Evolutionary conservation across 2,113 vertebrate species (phyloP), one percentile per base, ranked within the genome.

Genomic region (Microcebus griseorufus): DNA sequence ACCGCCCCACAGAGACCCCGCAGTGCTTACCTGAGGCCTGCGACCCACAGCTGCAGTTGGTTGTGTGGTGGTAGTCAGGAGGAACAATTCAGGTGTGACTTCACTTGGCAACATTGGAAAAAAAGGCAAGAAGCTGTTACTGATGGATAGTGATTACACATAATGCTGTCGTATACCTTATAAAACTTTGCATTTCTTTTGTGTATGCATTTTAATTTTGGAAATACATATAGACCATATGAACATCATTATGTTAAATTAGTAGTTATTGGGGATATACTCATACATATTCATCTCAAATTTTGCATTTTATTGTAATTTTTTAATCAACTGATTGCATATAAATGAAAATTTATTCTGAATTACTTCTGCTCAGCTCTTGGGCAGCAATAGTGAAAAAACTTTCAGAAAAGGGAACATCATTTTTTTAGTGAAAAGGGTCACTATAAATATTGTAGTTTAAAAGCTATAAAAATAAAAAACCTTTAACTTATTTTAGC

Each of bases 291-390:
- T 45, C 42, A 55, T 25, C 23, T 87, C 65, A 72, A 53, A 25
- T 79, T 55, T 93, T 93, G 18, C 16, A 62, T 58, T 95, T 79
- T 51, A 91, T 14, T 92, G 17, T 82, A 75, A 39, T 88, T 12
- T 62, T 96, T 84, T 76, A 39, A 55, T 89, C 88, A 85, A 81
- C 16, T 58, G 76, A 23, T 42, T 89, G 16, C 14, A 20, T 60
- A 64, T 29, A 94, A 80, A 67, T 92, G 51, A 93, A 64, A 80
- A 48, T 32, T 90, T 53, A 48, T 55, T 88, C 16, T n/a, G 9
- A 55, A 83, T 23, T 27, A 55, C 11, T 64, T 89, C 39, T 76
- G 6, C 10, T 73, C 13, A 69, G n/a, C 58, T 78, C 45, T n/a
- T 48, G 27, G 27, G 62, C 22, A 78, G 45, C 48, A 94, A 9